A percentile compares a stretch with the other conserved stretches of the same genome.
Evolutionary conservation across 2,113 vertebrate genomes (phyloP).

Genomic region (Lethenteron reissneri): DNA sequence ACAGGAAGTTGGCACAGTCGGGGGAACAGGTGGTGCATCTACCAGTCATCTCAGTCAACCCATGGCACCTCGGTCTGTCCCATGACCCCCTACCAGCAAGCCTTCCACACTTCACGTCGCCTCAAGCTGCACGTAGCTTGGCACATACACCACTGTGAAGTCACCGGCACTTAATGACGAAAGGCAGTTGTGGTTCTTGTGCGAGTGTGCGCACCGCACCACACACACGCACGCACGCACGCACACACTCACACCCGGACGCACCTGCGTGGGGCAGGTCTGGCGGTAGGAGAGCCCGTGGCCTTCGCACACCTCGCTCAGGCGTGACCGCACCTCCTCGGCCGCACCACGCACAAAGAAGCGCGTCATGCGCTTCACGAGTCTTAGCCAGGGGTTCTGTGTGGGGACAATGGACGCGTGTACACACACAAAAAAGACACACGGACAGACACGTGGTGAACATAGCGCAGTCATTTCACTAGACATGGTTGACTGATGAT

Average conservation of each 20-base stretch:
- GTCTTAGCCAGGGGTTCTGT: conserved; percentile 60
- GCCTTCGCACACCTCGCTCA: conserved; percentile 46
- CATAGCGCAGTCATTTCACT: too few relatives aligned
- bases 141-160: background rate
- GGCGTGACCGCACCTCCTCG: conserved; percentile 32
- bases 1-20: too few relatives aligned
- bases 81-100: background rate
- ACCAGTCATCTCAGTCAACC: too few relatives aligned
- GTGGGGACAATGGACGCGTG: too few relatives aligned
- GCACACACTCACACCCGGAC: background rate
- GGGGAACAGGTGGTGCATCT: too few relatives aligned
- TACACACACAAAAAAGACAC: too few relatives aligned
- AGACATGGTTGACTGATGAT: too few relatives aligned
- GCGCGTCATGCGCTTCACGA: conserved; percentile 67
- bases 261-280: conserved; percentile 56
- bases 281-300: conserved; percentile 57
- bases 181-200: background rate
- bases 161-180: background rate
- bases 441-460: too few relatives aligned
- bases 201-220: background rate
- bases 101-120: background rate
- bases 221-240: background rate
- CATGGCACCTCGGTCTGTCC: background rate
- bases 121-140: background rate
- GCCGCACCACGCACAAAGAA: conserved; percentile 53